phyloP scores from a whole-genome alignment of 2,888 invertebrate genomes.

The Trissoscelio sp. region DNA sequence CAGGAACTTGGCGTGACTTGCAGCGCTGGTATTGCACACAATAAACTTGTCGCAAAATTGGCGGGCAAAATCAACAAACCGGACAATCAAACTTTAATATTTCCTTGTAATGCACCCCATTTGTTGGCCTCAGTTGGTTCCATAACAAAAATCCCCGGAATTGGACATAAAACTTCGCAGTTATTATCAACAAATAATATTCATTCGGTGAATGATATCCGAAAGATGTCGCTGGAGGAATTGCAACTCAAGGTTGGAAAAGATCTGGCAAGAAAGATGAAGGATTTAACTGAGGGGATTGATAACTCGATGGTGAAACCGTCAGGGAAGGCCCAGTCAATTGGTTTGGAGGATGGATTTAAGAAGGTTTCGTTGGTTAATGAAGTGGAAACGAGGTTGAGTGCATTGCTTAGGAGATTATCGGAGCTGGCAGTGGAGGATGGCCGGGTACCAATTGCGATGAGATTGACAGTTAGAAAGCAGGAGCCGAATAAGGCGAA shows the following conservation, averaged over 20 bases:
- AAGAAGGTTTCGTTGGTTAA: slow-evolving; percentile 89
- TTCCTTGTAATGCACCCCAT: slow-evolving; percentile 87
- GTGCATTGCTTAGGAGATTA: slow-evolving; percentile 88
- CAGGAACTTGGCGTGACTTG: slow-evolving; percentile 89
- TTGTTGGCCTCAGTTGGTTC: slow-evolving; percentile 88
- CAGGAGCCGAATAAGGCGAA: slow-evolving; percentile 87
- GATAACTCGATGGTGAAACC: slow-evolving; percentile 90
- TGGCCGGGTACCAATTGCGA: slow-evolving; percentile 90
- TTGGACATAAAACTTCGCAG: slow-evolving; percentile 89
- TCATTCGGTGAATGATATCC: slow-evolving; percentile 88
- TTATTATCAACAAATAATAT: slow-evolving; percentile 88
- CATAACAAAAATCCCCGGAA: slow-evolving; percentile 89
- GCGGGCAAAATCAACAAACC: slow-evolving; percentile 90
- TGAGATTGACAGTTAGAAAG: slow-evolving; percentile 90
- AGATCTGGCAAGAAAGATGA: slow-evolving; percentile 88
- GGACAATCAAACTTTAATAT: slow-evolving; percentile 91
- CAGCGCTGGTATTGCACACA: slow-evolving; percentile 93
- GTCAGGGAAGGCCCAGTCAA: slow-evolving; percentile 90
- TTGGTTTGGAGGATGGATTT: slow-evolving; percentile 92
- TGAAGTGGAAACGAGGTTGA: slow-evolving; percentile 90
- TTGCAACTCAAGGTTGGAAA: slow-evolving; percentile 85
- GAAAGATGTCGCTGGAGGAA: slow-evolving; percentile 86
- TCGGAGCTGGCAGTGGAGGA: slow-evolving; percentile 90
- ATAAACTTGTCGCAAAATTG: slow-evolving; percentile 92
- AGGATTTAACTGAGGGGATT: slow-evolving; percentile 89